Evolutionary conservation across 2,113 vertebrate species (phyloP), one percentile per base, ranked within the genome.

Genomic region (Hemiprocne comata): DNA sequence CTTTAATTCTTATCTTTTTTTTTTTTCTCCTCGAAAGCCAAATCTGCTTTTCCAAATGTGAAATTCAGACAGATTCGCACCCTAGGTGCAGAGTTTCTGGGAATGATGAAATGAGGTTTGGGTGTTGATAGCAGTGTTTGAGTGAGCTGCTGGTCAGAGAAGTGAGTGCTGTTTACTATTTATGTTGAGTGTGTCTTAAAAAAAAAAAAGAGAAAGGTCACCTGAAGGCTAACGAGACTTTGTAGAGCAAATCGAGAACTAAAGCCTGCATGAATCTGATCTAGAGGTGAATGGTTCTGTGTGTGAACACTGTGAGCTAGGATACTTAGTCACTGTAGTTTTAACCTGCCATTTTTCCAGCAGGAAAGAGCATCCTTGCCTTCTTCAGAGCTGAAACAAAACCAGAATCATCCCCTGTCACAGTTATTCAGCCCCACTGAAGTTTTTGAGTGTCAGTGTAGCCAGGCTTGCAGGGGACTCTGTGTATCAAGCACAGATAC

Each of bases 121-220:
- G 93, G 90, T 96, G 93, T 94, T 89, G 92, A 94, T 65, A 92
- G 96, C 92, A 90, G 94, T 91, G 93, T 90, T 96, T 97, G 93
- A 93, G 90, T 96, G 96, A 96, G 93, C 96, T 96, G 94, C 87
- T 93, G 93, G 93, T 95, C 96, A 96, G 93, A 94, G 90, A 96
- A 81, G 86, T 78, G 92, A 96, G 42, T 96, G 94, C 57, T 93
- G 3, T 95, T 96, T 95, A 95, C 93, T 95, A 96, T 96, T 97
- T 97, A 96, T 96, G 95, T 90, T 95, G 95, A 96, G 69, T 95
- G 95, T 58, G 90, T 93, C 80, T 95, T 80, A 57, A 58, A 90
- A 93, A 51, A 93, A 51, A 84, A 89, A 88, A 28, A 7, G 36
- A 66, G 73, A 65, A 89, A 54, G 95, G 88, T 96, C 90, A 96